These are phyloP conservation scores for cattle (Bos taurus) DNA, from an alignment of 2,113 vertebrate genomes.

Conservation along the genomic window ARS-UCD2.0 NC_037347.1:43049001-43049500, in stretches of 20 bases:
- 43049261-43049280: neutral
- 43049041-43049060: neutral
- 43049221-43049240: neutral
- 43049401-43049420: neutral
- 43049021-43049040: rapidly evolving
- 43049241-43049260: neutral
- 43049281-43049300: neutral
- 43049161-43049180: neutral
- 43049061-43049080: neutral
- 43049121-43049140: neutral
- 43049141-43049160: neutral
- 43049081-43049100: neutral
- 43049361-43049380: neutral
- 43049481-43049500: neutral
- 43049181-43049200: neutral
- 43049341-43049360: neutral
- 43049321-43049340: neutral
- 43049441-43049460: neutral
- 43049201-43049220: neutral
- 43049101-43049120: neutral
- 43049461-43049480: neutral
- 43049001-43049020: neutral
- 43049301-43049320: neutral
- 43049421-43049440: neutral
- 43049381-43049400: rapidly evolving